Evolutionary conservation across 2,888 invertebrate species (phyloP), one percentile per base, ranked within the genome.

Genomic region (Seira musarum): DNA sequence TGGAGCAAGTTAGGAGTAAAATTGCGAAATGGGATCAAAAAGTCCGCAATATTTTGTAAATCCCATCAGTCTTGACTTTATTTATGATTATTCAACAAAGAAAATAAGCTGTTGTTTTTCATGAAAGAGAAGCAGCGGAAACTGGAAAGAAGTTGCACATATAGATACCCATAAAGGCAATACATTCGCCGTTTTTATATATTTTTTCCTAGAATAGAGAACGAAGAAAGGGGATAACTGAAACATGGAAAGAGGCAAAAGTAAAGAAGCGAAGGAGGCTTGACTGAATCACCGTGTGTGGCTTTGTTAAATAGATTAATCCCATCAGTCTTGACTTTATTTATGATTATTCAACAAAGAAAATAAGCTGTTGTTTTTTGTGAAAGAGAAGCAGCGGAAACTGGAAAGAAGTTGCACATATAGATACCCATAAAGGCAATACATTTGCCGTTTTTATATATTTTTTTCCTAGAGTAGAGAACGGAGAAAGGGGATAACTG

Each of bases 301-400:
- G 77, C 77, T 77, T 77, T 77, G 77, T 77, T 78, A 78, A 78
- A 78, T 78, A 78, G 78, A 78, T 78, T 78, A 69, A 76, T 76
- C 76, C 76, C 76, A 76, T 76, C 76, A 76, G 76, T 70, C 76
- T 70, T 64, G 64, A 63, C 76, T 76, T 76, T 76, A 76, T 76
- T 76, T 76, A 76, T 76, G 76, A 76, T 76, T 76, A 35, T 76
- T 69, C 69, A 67, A 49, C 61, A 70, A 70, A 67, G 76, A 70
- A 67, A 17, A 30, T 17, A 65, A 21, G 46, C 40, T 22, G 49
- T 46, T 67, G 40, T 46, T 22, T 67, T 53, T 13, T 2, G 8
- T 2, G 30, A n/a, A 3, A 53, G 53, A 53, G 53, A 53, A 53
- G 53, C 53, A 53, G 17, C 53, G 17, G n/a, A 53, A 53, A 53